Conservation (phyloP, 2,113 vertebrate genomes). For the Lipotes vexillifer region DNA sequence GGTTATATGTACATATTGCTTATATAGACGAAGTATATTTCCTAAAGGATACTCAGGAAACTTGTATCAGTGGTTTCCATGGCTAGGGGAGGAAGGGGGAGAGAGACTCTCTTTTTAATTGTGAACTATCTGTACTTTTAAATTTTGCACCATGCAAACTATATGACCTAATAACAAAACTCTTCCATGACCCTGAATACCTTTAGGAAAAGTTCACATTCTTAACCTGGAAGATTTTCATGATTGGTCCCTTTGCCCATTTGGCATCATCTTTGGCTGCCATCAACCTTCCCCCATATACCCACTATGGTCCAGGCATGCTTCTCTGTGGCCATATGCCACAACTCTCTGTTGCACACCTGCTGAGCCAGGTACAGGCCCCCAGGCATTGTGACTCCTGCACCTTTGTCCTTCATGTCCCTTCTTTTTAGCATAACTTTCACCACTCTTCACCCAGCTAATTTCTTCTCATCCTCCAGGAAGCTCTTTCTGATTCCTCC, state of each 20-base stretch:
- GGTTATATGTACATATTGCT: not conserved
- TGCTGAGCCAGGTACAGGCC: not conserved
- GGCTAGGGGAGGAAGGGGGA: not conserved
- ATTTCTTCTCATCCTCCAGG: not conserved
- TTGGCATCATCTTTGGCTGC: not conserved
- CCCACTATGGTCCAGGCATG: not conserved
- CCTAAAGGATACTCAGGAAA: not conserved
- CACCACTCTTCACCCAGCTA: not conserved
- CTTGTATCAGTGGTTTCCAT: not conserved
- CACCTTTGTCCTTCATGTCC: not conserved
- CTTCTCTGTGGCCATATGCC: not conserved
- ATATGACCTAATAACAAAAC: not conserved
- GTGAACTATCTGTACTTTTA: not conserved
- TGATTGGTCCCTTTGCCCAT: not conserved
- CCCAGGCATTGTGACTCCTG: not conserved
- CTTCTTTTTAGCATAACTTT: not conserved
- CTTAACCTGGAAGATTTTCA: not conserved
- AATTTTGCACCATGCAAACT: not conserved
- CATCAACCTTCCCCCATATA: rapidly evolving
- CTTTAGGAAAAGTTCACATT: not conserved
- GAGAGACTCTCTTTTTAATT: not conserved
- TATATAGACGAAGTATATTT: not conserved
- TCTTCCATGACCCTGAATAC: not conserved
- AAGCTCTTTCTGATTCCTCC: not conserved
- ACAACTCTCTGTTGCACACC: not conserved